Conservation (phyloP, 2,113 vertebrate genomes). For the Scomber colias region DNA sequence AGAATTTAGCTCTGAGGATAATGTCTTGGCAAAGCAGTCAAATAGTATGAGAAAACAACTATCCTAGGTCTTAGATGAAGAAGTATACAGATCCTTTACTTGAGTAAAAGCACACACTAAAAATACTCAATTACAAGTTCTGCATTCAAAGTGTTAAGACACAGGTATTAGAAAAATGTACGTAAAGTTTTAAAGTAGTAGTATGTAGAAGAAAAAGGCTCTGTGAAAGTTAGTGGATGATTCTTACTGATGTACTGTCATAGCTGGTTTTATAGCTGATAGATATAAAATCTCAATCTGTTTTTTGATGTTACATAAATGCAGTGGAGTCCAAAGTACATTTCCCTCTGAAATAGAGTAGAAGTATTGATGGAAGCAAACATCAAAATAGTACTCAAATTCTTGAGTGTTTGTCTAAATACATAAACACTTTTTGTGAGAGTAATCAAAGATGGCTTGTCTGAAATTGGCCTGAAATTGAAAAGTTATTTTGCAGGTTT, state of each 20-base stretch:
- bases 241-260: too few species aligned
- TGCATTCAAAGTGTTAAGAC: neutral
- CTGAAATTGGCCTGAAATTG: too few species aligned
- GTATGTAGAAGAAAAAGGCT: too few species aligned
- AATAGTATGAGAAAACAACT: neutral
- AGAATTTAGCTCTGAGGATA: slow-evolving; percentile 22
- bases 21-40: slow-evolving; percentile 4
- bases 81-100: slow-evolving; percentile 7
- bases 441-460: neutral
- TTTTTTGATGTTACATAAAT: neutral
- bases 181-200: too few species aligned
- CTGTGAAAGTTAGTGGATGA: too few species aligned
- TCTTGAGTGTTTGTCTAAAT: too few species aligned
- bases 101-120: neutral
- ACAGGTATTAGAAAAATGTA: too few species aligned
- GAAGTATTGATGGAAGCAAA: neutral
- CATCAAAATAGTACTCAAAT: neutral
- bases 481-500: neutral
- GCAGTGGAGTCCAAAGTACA: neutral
- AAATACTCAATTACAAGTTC: neutral
- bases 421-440: neutral
- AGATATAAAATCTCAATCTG: too few species aligned
- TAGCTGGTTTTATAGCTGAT: too few species aligned
- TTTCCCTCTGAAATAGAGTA: too few species aligned
- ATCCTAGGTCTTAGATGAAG: neutral